These are phyloP conservation scores for Erythrolamprus reginae DNA, from an alignment of 2,113 vertebrate species.

Conservation along the genomic window DNA sequence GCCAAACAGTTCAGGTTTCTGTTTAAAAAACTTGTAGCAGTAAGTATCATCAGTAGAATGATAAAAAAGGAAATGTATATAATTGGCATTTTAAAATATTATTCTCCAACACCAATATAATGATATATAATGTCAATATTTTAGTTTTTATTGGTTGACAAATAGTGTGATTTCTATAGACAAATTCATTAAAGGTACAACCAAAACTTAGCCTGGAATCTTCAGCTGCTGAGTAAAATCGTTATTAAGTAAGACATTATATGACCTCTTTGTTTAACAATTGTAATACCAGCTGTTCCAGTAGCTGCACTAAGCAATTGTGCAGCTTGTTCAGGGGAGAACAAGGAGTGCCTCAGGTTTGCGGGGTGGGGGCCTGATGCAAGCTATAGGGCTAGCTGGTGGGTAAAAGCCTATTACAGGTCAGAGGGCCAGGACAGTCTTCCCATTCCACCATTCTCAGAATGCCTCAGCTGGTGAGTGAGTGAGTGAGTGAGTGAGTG, in stretches of 20 bases:
- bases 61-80: background rate
- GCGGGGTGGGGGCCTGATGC: background rate
- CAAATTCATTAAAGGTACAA: background rate
- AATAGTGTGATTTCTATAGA: background rate
- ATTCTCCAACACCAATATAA: background rate
- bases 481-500: no score
- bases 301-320: background rate
- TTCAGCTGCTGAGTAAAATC: background rate
- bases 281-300: background rate
- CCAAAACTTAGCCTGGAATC: background rate
- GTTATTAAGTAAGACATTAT: background rate
- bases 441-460: background rate
- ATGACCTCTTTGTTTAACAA: background rate
- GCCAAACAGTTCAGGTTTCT: conserved; percentile 91
- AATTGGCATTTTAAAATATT: background rate
- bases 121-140: background rate
- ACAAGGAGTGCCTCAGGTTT: background rate
- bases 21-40: conserved; percentile 82
- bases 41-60: conserved; percentile 56
- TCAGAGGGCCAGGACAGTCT: background rate
- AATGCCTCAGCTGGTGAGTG: background rate
- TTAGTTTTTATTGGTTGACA: background rate
- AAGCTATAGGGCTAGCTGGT: background rate
- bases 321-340: background rate
- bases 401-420: background rate